phyloP scores from a whole-genome alignment of 2,797 vertebrate species.

The Halcyon chelicuti region DNA sequence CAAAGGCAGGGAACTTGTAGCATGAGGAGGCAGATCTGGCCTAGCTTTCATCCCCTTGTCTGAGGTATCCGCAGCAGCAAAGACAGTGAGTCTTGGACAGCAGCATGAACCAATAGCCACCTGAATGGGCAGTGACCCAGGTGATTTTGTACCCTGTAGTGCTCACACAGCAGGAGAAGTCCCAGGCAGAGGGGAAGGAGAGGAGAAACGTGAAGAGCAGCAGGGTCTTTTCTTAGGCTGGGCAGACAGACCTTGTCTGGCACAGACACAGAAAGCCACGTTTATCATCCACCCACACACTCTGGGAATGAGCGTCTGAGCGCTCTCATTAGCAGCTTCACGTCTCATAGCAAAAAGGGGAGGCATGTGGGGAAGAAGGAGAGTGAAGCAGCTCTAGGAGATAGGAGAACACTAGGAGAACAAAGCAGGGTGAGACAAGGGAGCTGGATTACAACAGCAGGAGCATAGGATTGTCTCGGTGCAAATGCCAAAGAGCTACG shows the following conservation, averaged over 20 bases:
- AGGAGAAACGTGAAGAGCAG: neutral
- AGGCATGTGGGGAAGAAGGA: neutral
- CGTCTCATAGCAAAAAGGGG: neutral
- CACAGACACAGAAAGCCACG: neutral
- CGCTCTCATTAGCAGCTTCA: neutral
- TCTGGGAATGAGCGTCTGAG: neutral
- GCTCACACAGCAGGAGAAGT: neutral
- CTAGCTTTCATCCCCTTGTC: neutral
- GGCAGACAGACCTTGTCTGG: neutral
- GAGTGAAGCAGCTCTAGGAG: neutral
- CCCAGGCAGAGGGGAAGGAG: neutral
- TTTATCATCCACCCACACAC: neutral
- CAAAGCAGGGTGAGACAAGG: neutral
- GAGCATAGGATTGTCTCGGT: neutral
- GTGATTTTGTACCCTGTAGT: neutral
- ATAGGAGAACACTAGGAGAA: neutral
- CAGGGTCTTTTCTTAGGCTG: neutral
- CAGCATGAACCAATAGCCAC: neutral
- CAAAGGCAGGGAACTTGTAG: neutral
- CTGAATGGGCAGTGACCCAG: fast-evolving
- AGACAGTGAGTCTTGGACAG: neutral
- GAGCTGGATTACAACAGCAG: neutral
- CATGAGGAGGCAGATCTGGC: neutral
- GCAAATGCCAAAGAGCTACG: neutral
- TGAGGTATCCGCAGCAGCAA: neutral